Evolutionary conservation across 1,140 invertebrate genomes (phyloP).

Genomic region (Drosophila lacertosa): DNA sequence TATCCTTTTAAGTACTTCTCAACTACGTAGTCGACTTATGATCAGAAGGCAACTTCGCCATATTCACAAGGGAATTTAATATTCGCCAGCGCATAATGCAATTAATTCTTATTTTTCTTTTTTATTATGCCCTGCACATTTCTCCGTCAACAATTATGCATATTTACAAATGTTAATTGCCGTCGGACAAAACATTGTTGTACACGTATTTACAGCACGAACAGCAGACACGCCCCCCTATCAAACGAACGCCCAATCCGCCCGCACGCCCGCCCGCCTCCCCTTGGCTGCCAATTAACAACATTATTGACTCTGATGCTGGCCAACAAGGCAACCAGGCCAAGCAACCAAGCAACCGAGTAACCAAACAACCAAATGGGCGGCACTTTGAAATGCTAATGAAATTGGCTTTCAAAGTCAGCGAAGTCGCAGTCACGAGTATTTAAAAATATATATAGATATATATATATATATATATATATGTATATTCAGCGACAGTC

Average conservation of each 20-base stretch:
- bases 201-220: conserved; percentile 23
- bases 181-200: conserved; percentile 68
- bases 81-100: too few species aligned
- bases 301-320: conserved; percentile 72
- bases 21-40: too few species aligned
- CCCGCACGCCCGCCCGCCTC: too few species aligned
- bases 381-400: conserved; percentile 80
- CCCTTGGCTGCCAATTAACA: conserved; percentile 66
- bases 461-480: too few species aligned
- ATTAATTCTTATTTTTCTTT: conserved; percentile 7
- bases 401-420: conserved; percentile 77
- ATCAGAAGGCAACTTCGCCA: too few species aligned
- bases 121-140: conserved; percentile 33
- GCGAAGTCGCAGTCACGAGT: too few species aligned
- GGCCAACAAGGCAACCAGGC: conserved; percentile 5
- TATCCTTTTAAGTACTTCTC: too few species aligned
- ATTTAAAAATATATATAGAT: too few species aligned
- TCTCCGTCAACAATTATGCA: conserved; percentile 73
- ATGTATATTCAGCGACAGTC: not conserved
- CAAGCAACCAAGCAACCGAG: conserved; percentile 8
- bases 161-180: conserved; percentile 83
- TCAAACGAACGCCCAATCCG: conserved; percentile 19
- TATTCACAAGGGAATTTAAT: too few species aligned
- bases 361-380: conserved; percentile 7
- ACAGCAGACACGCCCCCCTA: conserved; percentile 55